Base-by-base conservation (phyloP, 2,797 vertebrate genomes). In the Danio tinwini region DNA sequence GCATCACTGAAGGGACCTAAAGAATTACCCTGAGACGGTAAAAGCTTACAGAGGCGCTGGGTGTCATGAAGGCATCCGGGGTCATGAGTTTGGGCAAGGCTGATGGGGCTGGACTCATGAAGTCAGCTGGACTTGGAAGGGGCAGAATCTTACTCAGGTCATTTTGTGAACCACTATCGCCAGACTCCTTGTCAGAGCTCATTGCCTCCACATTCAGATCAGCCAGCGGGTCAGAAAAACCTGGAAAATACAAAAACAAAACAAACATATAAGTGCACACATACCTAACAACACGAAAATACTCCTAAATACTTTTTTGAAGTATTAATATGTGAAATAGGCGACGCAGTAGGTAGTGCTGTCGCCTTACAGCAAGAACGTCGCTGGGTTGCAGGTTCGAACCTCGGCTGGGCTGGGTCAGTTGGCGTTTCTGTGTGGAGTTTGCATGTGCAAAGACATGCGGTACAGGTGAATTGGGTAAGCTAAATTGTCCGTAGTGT, bases 51-150 rank as follows among this genome's bases (percentile, higher is more conserved):
- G 97, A 98, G 82, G 95, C 85, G 85, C 95, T 99, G 0, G 97
- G 96, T 44, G 96, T 98, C 97, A 99, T 98, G 89, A 99, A 99
- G 10, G 98, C 97, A 6, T 99, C 98, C 0, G 98, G 98, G 76
- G 98, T 99, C 98, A 99, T 99, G 79, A 99, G 88, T 85, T 98
- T 98, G 37, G 95, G 96, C 89, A 97, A 97, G 37, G 88, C 84
- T 3, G 94, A 95, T 72, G 71, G 81, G 0, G 93, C 91, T 64
- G 94, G 92, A 12, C 94, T 93, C 11, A 98, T 90, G 75, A 98
- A 98, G 87, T 98, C 96, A 5, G 95, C 89, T 0, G 97, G 95
- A 14, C 94, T 89, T 0, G 97, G 96, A 74, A 98, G 93, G 0
- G 96, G 93, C 0, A 95, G 86, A 1, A 97, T 96, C 17, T 96